Conservation (phyloP, 2,113 vertebrate genomes). For the Gila orcuttii region DNA sequence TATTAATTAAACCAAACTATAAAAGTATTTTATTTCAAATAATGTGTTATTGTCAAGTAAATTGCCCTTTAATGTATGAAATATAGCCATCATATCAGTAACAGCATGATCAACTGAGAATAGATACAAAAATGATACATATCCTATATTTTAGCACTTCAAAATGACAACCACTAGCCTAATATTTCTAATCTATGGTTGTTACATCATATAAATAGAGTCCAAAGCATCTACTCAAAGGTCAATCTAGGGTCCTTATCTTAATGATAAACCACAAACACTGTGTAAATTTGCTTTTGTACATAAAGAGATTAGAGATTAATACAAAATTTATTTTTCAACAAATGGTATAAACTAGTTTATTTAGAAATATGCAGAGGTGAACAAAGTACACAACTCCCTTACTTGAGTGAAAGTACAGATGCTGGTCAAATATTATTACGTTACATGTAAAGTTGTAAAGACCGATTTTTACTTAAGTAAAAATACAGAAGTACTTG, state of each 20-base stretch:
- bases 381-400: too few species aligned
- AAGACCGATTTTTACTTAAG: too few species aligned
- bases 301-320: background rate
- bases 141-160: background rate
- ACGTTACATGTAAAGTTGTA: too few species aligned
- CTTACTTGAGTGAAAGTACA: too few species aligned
- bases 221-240: background rate
- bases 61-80: background rate
- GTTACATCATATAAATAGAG: background rate
- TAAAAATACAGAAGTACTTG: too few species aligned
- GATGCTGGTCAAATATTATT: too few species aligned
- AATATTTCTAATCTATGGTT: background rate
- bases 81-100: background rate
- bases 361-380: background rate
- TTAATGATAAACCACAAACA: background rate
- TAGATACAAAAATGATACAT: background rate
- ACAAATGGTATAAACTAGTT: background rate
- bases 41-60: slow-evolving; percentile 28
- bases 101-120: background rate
- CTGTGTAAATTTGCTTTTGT: background rate
- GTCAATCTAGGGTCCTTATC: background rate
- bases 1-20: background rate
- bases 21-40: background rate
- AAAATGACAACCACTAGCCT: background rate
- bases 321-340: background rate